phyloP scores from a whole-genome alignment of 2,888 invertebrate genomes.

The Scaptomyza caliginosa region DNA sequence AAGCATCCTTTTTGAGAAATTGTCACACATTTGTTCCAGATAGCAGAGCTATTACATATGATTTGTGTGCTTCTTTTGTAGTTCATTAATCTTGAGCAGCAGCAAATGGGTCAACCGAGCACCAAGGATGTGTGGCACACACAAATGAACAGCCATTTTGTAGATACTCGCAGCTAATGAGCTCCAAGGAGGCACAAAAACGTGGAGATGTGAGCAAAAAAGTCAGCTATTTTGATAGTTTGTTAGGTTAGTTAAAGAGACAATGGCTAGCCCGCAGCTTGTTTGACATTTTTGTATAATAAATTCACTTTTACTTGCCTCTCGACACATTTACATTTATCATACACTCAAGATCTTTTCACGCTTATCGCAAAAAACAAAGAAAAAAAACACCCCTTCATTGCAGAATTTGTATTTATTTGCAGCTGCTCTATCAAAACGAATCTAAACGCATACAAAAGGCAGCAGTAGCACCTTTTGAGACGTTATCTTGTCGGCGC shows the following conservation, averaged over 20 bases:
- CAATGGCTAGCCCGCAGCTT: conserved; percentile 26
- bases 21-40: conserved; percentile 71
- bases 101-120: conserved; percentile 62
- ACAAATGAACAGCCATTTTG: conserved; percentile 26
- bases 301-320: conserved; percentile 19
- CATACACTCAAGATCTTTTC: conserved; percentile 17
- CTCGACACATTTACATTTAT: conserved; percentile 36
- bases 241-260: neutral
- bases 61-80: conserved; percentile 76
- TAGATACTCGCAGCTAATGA: conserved; percentile 19
- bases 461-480: conserved; percentile 33
- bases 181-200: conserved; percentile 1
- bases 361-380: conserved; percentile 26
- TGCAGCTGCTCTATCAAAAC: conserved; percentile 60
- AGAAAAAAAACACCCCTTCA: conserved; percentile 5
- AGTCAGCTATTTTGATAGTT: neutral
- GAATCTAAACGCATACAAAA: conserved; percentile 20
- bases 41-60: conserved; percentile 57
- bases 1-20: conserved; percentile 62
- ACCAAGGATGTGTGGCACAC: neutral
- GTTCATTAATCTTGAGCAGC: conserved; percentile 64
- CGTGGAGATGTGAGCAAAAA: neutral
- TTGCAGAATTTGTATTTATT: conserved; percentile 22
- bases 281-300: conserved; percentile 38
- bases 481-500: conserved; percentile 29